Conservation (phyloP, 2,113 vertebrate genomes). For the Neoarius graeffei region DNA sequence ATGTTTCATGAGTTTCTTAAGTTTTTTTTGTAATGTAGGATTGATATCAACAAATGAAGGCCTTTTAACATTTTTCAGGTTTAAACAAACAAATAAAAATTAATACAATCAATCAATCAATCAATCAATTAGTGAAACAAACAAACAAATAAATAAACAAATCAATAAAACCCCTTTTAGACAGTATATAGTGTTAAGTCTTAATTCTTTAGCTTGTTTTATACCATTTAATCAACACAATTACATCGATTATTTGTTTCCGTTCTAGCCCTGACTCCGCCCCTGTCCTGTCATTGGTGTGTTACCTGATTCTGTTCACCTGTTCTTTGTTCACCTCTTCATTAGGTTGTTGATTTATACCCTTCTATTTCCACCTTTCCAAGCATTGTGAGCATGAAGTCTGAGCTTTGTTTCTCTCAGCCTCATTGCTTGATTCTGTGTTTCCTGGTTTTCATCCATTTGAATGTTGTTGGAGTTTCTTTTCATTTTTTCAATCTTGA, state of each 20-base stretch:
- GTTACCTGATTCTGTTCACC: not conserved
- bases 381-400: not conserved
- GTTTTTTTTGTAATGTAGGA: too few species aligned
- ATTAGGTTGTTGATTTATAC: not conserved
- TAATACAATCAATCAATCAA: too few species aligned
- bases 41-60: too few species aligned
- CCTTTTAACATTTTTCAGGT: too few species aligned
- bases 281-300: not conserved
- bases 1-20: too few species aligned
- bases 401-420: not conserved
- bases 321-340: not conserved
- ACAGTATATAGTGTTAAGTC: too few species aligned
- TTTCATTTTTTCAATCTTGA: too few species aligned
- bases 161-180: too few species aligned
- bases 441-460: not conserved
- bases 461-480: not conserved
- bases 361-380: not conserved
- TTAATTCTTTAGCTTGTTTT: too few species aligned
- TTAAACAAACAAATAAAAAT: too few species aligned
- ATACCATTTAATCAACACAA: not conserved
- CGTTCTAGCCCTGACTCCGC: not conserved
- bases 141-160: too few species aligned
- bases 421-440: not conserved
- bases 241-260: not conserved
- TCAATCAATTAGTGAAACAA: too few species aligned